A percentile compares a stretch with the other conserved stretches of the same genome.
Evolutionary conservation across 1,140 invertebrate genomes (phyloP).

Genomic region (Trissolcus basalis): DNA sequence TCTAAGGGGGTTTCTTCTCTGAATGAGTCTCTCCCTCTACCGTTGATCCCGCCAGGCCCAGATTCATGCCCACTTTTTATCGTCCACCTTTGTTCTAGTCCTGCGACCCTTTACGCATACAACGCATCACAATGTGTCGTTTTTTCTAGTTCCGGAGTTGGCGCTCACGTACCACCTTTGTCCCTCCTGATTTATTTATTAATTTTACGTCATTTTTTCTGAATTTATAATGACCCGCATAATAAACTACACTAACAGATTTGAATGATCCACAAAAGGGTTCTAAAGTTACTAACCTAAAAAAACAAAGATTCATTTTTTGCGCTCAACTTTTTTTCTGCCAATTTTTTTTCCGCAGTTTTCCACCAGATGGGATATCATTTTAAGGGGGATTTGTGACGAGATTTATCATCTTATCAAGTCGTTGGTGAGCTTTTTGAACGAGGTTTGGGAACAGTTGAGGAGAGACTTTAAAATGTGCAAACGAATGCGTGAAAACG

Average conservation of each 20-base stretch:
- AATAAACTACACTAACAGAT: constrained; percentile 30
- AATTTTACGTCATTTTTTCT: constrained; percentile 39
- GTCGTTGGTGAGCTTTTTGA: neutral
- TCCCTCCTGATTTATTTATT: constrained; percentile 50
- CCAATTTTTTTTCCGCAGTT: neutral
- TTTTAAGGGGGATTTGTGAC: constrained; percentile 19
- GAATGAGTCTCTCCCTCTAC: constrained; percentile 55
- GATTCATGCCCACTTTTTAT: constrained; percentile 73
- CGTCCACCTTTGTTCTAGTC: constrained; percentile 72
- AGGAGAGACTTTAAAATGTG: constrained; percentile 13
- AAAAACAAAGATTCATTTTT: constrained; percentile 11
- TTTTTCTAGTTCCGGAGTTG: constrained; percentile 69
- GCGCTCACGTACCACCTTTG: constrained; percentile 54
- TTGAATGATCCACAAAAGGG: constrained; percentile 21
- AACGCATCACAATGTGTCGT: constrained; percentile 71
- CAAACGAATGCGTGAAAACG: constrained; percentile 21
- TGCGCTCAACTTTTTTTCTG: constrained; percentile 15
- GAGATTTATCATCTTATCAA: constrained; percentile 15
- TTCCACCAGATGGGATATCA: neutral
- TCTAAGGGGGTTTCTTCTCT: constrained; percentile 28
- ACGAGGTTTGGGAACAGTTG: too few species aligned
- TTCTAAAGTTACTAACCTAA: constrained; percentile 1
- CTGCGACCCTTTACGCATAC: constrained; percentile 64
- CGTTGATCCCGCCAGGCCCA: constrained; percentile 39
- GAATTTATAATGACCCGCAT: constrained; percentile 40